Base-by-base conservation (phyloP, 2,797 vertebrate species). In the Avahi laniger region DNA sequence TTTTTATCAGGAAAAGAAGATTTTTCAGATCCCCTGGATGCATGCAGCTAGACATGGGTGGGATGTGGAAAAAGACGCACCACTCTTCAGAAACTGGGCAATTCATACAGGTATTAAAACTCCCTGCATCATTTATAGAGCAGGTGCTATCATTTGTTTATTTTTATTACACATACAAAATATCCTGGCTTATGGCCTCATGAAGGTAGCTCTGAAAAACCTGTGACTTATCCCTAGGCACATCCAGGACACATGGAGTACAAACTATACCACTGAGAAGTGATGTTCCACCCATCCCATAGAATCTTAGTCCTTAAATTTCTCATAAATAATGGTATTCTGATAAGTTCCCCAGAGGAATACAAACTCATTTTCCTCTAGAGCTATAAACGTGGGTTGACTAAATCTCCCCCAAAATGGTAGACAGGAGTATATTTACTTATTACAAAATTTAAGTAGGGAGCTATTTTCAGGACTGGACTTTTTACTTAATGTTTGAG, bases 1-100 rank as follows among this genome's bases (percentile, higher is more conserved):
- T 97, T 90, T 97, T 33, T 85, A 98, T 9, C 82, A 99, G 99
- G 99, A 99, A 93, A 99, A 99, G 98, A 99, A 99, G 98, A 99
- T 99, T 98, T 99, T 99, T 98, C 99, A 99, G 98, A 99, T 99
- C 98, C 99, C 99, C 0, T 99, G 99, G 99, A 99, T 99, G 99
- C 99, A 99, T 41, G 99, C 99, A 0, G 99, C 99, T 22, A 99
- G 99, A 78, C 99, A 99, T 2, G 99, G 99, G 41, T 99, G 99
- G 99, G 99, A 99, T 97, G 99, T 99, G 95, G 99, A 99, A 98
- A 99, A 99, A 97, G 99, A 99, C 48, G 99, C 99, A n/a, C 99
- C 99, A 0, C 99, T 99, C 95, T 99, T 99, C 98, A 99, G 99
- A 98, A 99, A 99, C 98, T 99, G 99, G 99, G 99, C 99, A n/a